Base-by-base conservation (phyloP, 2,888 invertebrate species). In the Smittia aterrima region DNA sequence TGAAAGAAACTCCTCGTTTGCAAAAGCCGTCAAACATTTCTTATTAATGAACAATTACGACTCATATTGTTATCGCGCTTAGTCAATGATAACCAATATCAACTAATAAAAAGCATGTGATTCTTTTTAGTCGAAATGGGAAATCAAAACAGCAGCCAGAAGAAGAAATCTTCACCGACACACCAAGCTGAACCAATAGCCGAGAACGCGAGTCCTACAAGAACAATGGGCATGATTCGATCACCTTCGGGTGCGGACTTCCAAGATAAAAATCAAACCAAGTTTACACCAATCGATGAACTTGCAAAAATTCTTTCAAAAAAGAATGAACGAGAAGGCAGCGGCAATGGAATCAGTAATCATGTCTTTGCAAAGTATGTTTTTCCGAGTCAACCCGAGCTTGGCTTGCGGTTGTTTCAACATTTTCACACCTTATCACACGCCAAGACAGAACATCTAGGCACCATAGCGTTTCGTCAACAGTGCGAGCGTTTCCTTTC, bases 301-400 rank as follows among this genome's bases (percentile, higher is more conserved):
- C 84, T 92, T 68, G 88, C 89, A 76, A 91, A 92, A 86, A 9
- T 72, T 11, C 62, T 72, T 11, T 20, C 40, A n/a, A 72, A 62
- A 22, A 72, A 62, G 22, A 75, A 22, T 41, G 67, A 75, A 54
- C 16, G 41, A 24, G 70, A 75, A 67, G 66, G 66, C 40, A 67
- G 62, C 53, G 32, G 41, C 47, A 70, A n/a, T 40, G 25, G 71
- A 75, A 75, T 77, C 75, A 24, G 62, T 58, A 24, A 27, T 64
- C 75, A 75, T 75, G 76, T 76, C 74, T 77, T 81, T 82, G 58
- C 84, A 91, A 87, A 87, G 78, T 90, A 90, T 82, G 84, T 94
- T 77, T 92, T 93, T 82, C 91, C 92, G n/a, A 87, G 87, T 80
- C 91, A 92, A 81, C 86, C 88, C 1, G 88, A 90, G 77, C 84